These are phyloP conservation scores for Saccopteryx leptura DNA, from an alignment of 2,113 vertebrate species.

Conservation along the genomic window DNA sequence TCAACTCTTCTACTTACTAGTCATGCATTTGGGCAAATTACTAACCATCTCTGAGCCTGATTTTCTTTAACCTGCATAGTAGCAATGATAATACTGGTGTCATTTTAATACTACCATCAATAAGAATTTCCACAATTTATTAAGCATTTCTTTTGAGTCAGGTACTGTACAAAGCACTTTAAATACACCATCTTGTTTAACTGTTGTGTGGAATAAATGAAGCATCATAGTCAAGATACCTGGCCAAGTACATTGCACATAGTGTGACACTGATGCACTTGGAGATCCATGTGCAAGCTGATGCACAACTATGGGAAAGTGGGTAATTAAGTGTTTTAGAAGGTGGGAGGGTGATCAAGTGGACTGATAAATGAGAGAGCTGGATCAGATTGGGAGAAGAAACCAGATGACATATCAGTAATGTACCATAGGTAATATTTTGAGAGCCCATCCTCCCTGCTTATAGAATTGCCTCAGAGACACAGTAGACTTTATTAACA, in stretches of 20 bases:
- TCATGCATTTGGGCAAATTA: not conserved
- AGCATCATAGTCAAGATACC: not conserved
- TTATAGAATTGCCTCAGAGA: not conserved
- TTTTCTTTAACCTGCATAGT: not conserved
- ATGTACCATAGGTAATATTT: not conserved
- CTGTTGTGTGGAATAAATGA: not conserved
- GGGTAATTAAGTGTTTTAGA: not conserved
- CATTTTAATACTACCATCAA: not conserved
- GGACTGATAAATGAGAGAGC: not conserved
- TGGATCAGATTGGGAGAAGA: not conserved
- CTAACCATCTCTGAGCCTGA: not conserved
- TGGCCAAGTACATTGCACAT: not conserved
- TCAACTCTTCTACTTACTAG: not conserved
- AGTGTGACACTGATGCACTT: rapidly evolving
- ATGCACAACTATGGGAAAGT: rapidly evolving
- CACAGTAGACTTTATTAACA: not conserved
- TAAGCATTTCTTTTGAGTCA: not conserved
- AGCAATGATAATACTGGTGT: not conserved
- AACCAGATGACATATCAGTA: not conserved
- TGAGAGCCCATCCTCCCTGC: not conserved
- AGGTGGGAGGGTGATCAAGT: not conserved
- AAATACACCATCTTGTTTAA: not conserved
- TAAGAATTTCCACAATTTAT: not conserved
- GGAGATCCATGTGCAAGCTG: rapidly evolving
- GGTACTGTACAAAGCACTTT: not conserved